phyloP scores from a whole-genome alignment of 2,797 vertebrate genomes.

The Siniperca undulata region DNA sequence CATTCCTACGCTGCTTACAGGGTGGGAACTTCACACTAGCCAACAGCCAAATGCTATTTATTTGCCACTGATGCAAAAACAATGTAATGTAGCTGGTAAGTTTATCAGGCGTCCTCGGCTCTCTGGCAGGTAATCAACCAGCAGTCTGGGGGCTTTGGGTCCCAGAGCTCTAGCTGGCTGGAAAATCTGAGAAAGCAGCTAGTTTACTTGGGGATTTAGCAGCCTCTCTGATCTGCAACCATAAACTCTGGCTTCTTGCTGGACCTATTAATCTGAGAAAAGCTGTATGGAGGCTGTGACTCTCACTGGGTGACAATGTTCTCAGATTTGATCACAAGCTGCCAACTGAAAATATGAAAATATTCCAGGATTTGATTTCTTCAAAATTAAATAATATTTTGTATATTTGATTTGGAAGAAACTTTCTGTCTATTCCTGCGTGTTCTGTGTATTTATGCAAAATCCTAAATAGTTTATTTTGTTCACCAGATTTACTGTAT shows the following conservation, averaged over 20 bases:
- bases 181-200: conserved; percentile 9
- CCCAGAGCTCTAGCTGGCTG: conserved; percentile 21
- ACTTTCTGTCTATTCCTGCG: not conserved
- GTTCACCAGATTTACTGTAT: not conserved
- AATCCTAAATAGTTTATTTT: not conserved
- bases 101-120: conserved; percentile 32
- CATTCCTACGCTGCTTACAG: not conserved
- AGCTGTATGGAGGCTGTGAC: conserved; percentile 3
- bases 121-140: conserved; percentile 53
- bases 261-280: conserved; percentile 28
- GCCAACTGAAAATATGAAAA: conserved; percentile 1
- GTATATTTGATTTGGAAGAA: not conserved
- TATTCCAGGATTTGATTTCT: conserved; percentile 3
- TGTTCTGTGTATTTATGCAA: not conserved
- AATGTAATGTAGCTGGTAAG: conserved; percentile 27
- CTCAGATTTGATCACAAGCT: conserved; percentile 16
- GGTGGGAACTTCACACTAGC: conserved; percentile 43
- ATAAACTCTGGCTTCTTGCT: conserved; percentile 28
- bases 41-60: conserved; percentile 46
- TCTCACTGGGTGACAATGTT: not conserved
- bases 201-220: conserved; percentile 40
- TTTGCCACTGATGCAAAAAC: conserved; percentile 24
- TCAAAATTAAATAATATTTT: not conserved
- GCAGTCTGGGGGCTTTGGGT: conserved; percentile 11
- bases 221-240: conserved; percentile 14